Percentiles rank a stretch among this genome's conserved stretches.
phyloP scores from a whole-genome alignment of 2,797 vertebrate genomes.

The Ataeniobius toweri region DNA sequence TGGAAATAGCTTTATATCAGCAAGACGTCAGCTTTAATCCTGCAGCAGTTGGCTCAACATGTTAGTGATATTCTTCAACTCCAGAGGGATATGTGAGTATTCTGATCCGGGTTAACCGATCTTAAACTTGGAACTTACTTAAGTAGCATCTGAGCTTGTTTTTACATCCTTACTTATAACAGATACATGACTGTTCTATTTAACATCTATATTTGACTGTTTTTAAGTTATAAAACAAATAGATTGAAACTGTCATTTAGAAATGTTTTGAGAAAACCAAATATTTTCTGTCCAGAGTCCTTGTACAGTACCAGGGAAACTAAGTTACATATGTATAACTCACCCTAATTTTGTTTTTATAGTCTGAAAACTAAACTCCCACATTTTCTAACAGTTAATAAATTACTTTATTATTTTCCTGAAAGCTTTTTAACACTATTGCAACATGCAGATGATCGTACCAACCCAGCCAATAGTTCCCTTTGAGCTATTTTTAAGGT shows the following conservation, averaged over 20 bases:
- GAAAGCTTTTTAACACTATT: not conserved
- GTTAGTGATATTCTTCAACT: conserved; percentile 8
- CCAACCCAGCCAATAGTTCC: conserved; percentile 4
- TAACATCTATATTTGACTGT: no score
- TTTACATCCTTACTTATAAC: not conserved
- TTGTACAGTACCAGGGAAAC: not conserved
- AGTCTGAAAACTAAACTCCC: not conserved
- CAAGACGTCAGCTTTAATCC: conserved; percentile 43
- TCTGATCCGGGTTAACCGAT: not conserved
- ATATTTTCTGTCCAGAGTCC: not conserved
- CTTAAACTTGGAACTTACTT: not conserved
- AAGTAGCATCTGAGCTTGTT: not conserved
- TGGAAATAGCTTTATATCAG: conserved; percentile 40
- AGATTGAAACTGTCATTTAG: not conserved
- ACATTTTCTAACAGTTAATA: not conserved
- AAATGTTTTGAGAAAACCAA: no score
- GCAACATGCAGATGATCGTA: not conserved
- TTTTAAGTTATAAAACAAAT: no score
- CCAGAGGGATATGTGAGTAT: not conserved
- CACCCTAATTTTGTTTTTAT: not conserved
- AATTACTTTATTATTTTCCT: not conserved
- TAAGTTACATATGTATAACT: not conserved
- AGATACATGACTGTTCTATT: not conserved
- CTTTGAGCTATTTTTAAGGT: conserved; percentile 57
- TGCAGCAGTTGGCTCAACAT: conserved; percentile 37